These are phyloP conservation scores for Holothuria leucospilota DNA, from an alignment of 53 echinoderm and acorn worm genomes.

Conservation along the genomic window DNA sequence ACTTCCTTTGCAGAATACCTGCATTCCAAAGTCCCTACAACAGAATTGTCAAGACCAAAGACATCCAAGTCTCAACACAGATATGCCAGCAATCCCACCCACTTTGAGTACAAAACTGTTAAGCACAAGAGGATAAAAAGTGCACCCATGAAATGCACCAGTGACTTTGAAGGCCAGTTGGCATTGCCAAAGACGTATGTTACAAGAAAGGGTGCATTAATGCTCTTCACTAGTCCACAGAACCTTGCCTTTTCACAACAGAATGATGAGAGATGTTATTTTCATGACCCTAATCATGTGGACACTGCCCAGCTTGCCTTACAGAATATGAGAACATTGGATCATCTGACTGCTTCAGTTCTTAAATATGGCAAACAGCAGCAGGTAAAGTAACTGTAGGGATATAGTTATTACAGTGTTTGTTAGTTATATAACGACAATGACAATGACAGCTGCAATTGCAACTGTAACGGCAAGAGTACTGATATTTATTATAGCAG, in stretches of 20 bases:
- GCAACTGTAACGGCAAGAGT: no score
- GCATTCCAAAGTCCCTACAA: slow-evolving; percentile 62
- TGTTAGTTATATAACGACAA: no score
- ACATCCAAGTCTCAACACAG: slow-evolving; percentile 39
- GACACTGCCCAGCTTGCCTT: slow-evolving; percentile 65
- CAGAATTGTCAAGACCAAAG: slow-evolving; percentile 63
- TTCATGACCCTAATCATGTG: slow-evolving; percentile 53
- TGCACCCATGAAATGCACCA: slow-evolving; percentile 45
- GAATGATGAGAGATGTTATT: slow-evolving; percentile 74
- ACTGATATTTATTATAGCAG: no score
- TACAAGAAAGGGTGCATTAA: slow-evolving; percentile 89
- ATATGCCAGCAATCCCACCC: slow-evolving; percentile 37
- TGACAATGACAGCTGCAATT: no score
- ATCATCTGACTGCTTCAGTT: slow-evolving; percentile 80
- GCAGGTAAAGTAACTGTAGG: background rate
- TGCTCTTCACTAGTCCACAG: slow-evolving; percentile 88
- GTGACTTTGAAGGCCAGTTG: slow-evolving; percentile 44
- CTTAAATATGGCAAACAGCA: slow-evolving; percentile 77
- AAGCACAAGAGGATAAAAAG: slow-evolving; percentile 70
- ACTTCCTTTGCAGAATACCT: slow-evolving; percentile 62
- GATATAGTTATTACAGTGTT: no score
- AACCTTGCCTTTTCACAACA: slow-evolving; percentile 75
- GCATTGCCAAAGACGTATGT: slow-evolving; percentile 85
- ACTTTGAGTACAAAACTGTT: background rate
- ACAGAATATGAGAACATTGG: slow-evolving; percentile 71